Evolutionary conservation across 2,113 vertebrate genomes (phyloP), one percentile per base, ranked within the genome.

Genomic region (Astatoreochromis straeleni): DNA sequence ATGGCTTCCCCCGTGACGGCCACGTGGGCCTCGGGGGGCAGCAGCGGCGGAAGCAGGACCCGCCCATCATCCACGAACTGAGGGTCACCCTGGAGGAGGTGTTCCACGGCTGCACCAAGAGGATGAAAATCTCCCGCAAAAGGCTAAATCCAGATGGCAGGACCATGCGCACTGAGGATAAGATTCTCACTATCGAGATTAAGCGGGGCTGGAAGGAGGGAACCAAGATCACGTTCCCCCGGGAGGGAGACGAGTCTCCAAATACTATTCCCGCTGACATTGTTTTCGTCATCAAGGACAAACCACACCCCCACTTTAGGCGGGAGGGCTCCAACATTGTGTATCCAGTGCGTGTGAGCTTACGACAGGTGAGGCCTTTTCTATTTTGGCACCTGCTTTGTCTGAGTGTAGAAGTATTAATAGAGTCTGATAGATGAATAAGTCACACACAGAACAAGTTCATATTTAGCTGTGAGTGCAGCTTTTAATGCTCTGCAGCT

Each of bases 131-230:
- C 96, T 99, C 98, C 35, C 96, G 97, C 57, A 99, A 98, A 92
- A 97, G 98, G 92, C 94, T 99, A 83, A 99, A 99, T 63, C 97
- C 98, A 5, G 98, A 99, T 85, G 98, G 98, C 16, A 97, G 98
- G 95, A 98, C 97, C 90, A 96, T 97, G 88, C 96, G 98, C 93
- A 96, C 95, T 4, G 98, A 99, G 95, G 98, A 99, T 94, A 99
- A 99, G 96, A 99, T 99, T 87, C 97, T 99, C 83, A 98, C 97
- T 14, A 99, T 99, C 24, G 98, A 99, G 95, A 99, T 99, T 91
- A 99, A 99, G 93, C 97, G 97, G 80, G 99, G 99, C 2, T 99
- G 98, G 99, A 99, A 99, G 88, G 99, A 99, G 93, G 99, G 99
- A 81, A 99, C 98, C 92, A 99, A 99, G 96, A 99, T 99, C 94